Conservation (phyloP, 2,797 vertebrate genomes). For the Molossus molossus region DNA sequence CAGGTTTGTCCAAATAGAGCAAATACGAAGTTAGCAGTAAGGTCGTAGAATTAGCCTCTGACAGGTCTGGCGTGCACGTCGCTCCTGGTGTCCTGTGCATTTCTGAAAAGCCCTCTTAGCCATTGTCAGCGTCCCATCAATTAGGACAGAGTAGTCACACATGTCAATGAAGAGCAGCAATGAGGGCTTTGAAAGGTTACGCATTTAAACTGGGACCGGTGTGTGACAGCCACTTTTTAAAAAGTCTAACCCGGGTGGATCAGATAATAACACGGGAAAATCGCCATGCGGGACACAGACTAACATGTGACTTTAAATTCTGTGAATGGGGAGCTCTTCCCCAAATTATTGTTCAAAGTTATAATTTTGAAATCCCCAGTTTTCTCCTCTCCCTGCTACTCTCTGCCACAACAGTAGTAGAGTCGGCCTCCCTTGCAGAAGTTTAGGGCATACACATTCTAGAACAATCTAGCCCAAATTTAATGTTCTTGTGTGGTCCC, state of each 20-base stretch:
- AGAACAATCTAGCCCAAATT: neutral
- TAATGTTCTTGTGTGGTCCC: neutral
- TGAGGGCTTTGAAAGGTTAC: neutral
- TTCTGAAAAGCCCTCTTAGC: neutral
- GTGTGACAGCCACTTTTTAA: neutral
- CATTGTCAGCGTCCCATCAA: constrained; percentile 1
- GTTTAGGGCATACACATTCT: too few relatives aligned
- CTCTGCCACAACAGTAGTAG: too few relatives aligned
- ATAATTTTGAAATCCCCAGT: neutral
- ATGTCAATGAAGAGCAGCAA: neutral
- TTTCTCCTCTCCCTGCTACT: neutral
- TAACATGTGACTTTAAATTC: neutral
- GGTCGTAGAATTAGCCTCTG: constrained; percentile 47
- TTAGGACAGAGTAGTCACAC: neutral
- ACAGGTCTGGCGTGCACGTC: neutral
- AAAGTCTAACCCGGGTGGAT: neutral
- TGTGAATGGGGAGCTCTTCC: neutral
- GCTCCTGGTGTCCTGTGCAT: neutral
- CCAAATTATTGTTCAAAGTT: constrained; percentile 1
- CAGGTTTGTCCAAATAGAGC: constrained; percentile 70
- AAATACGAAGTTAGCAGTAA: constrained; percentile 69
- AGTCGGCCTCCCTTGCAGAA: neutral
- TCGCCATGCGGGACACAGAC: rapidly evolving
- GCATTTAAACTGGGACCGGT: neutral
- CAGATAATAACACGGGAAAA: neutral